Evolutionary conservation across 1,140 invertebrate species (phyloP).

Genomic region (Melitaea cinxia): DNA sequence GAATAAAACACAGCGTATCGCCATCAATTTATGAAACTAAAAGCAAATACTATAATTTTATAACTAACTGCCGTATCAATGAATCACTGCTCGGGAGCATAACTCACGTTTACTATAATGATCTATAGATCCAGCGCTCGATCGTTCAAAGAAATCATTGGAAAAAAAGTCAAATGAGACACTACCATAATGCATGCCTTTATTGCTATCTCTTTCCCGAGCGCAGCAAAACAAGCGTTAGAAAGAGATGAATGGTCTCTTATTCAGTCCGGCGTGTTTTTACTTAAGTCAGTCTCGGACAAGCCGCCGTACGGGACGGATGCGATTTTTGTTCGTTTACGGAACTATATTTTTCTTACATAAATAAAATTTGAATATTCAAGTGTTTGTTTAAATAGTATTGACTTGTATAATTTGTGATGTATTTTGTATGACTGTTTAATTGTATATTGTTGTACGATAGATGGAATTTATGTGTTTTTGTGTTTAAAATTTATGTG

Average conservation of each 20-base stretch:
- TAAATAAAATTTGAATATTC: conserved; percentile 13
- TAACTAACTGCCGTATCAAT: conserved; percentile 57
- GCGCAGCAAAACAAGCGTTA: conserved; percentile 6
- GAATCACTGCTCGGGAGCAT: conserved; percentile 56
- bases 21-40: conserved; percentile 38
- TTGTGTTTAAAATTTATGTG: conserved; percentile 49
- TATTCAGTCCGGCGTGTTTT: conserved; percentile 57
- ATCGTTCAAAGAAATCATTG: conserved; percentile 71
- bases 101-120: conserved; percentile 61
- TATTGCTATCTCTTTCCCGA: conserved; percentile 51
- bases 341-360: conserved; percentile 15
- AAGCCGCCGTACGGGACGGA: conserved; percentile 25
- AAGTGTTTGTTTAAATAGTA: conserved; percentile 8
- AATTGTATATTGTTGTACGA: neutral
- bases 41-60: conserved; percentile 59
- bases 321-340: conserved; percentile 35
- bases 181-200: conserved; percentile 71
- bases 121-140: conserved; percentile 61
- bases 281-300: conserved; percentile 47
- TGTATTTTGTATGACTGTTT: conserved; percentile 8
- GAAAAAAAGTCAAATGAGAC: conserved; percentile 61
- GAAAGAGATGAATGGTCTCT: conserved; percentile 49
- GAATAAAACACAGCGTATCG: conserved; percentile 22
- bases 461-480: conserved; percentile 37
- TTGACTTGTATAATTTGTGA: conserved; percentile 15